Conservation (phyloP, 2,888 invertebrate genomes). For the Timema cristinae region DNA sequence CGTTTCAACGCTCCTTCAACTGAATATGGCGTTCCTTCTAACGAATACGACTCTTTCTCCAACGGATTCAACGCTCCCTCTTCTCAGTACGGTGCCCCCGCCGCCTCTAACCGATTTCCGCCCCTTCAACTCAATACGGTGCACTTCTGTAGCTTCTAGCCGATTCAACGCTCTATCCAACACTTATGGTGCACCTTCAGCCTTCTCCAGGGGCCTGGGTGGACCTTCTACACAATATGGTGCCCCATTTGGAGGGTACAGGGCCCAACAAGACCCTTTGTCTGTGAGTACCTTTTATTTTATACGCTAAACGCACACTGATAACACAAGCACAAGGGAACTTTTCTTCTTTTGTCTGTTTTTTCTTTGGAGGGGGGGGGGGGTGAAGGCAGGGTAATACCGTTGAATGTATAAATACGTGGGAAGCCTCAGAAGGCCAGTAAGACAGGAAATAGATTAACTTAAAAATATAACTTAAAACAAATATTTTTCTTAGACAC, state of each 20-base stretch:
- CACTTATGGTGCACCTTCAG: neutral
- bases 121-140: slow-evolving; percentile 9
- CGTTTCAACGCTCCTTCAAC: slow-evolving; percentile 12
- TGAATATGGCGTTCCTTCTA: slow-evolving; percentile 23
- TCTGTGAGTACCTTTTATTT: slow-evolving; percentile 20
- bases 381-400: too few relatives aligned
- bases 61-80: slow-evolving; percentile 32
- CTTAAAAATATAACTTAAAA: too few relatives aligned
- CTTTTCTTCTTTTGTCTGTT: too few relatives aligned
- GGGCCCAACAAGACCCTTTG: slow-evolving; percentile 21
- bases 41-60: slow-evolving; percentile 11
- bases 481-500: too few relatives aligned
- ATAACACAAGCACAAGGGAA: too few relatives aligned
- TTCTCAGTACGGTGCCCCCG: slow-evolving; percentile 42
- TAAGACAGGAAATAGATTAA: too few relatives aligned
- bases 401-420: too few relatives aligned
- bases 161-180: slow-evolving; percentile 6
- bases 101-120: slow-evolving; percentile 21
- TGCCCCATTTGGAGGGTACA: neutral
- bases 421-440: too few relatives aligned
- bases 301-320: too few relatives aligned
- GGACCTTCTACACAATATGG: neutral
- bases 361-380: too few relatives aligned
- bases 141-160: slow-evolving; percentile 2
- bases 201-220: too few relatives aligned